These are phyloP conservation scores for Ecliptopera silaceata DNA, from an alignment of 2,888 invertebrate genomes.

Conservation along the genomic window DNA sequence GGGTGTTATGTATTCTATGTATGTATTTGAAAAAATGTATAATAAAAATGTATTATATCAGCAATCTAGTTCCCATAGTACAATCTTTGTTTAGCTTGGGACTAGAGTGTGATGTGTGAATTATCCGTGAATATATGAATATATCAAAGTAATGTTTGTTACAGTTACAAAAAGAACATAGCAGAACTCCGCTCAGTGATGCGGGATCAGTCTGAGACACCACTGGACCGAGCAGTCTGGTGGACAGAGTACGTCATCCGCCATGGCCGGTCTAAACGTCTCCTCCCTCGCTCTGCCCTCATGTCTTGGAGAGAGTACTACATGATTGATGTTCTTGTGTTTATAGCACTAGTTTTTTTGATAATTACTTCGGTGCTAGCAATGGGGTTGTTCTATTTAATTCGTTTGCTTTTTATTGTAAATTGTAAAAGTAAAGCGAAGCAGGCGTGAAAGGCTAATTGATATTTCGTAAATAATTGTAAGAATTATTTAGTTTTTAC, in stretches of 20 bases:
- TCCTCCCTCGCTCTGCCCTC: conserved; percentile 40
- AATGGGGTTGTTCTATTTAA: not conserved
- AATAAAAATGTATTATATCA: no score
- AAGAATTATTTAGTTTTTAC: no score
- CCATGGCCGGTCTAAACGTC: conserved; percentile 43
- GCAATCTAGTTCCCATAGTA: no score
- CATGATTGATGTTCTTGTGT: conserved; percentile 25
- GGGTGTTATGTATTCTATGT: no score
- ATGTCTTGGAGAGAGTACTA: conserved; percentile 37
- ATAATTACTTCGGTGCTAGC: not conserved
- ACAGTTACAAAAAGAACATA: conserved; percentile 32
- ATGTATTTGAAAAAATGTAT: no score
- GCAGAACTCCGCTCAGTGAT: conserved; percentile 33
- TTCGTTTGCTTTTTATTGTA: not conserved
- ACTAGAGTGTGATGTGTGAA: no score
- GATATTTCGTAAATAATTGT: no score
- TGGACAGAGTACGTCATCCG: conserved; percentile 49
- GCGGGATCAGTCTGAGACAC: conserved; percentile 40
- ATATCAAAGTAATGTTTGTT: not conserved
- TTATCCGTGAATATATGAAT: no score
- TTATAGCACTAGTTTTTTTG: not conserved
- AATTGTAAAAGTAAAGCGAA: not conserved
- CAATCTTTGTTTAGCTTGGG: no score
- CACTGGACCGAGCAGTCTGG: conserved; percentile 45
- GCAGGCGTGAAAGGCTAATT: conserved; percentile 3